A percentile compares a stretch with the other conserved stretches of the same genome.
Evolutionary conservation across 1,140 invertebrate genomes (phyloP).

Genomic region (Atta texana): DNA sequence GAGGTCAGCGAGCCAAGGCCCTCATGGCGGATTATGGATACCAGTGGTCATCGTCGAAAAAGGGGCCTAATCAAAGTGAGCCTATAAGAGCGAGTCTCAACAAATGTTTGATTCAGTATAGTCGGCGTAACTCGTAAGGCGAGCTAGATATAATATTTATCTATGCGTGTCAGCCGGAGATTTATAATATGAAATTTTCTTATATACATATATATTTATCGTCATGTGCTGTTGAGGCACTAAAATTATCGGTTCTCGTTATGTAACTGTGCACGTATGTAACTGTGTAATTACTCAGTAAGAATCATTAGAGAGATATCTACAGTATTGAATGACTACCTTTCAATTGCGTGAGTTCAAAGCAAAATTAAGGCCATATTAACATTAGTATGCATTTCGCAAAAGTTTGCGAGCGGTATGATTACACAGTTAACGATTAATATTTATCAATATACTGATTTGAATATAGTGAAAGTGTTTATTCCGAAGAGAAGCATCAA

Average conservation of each 20-base stretch:
- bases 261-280: too few relatives aligned
- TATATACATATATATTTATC: background rate
- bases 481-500: too few relatives aligned
- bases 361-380: background rate
- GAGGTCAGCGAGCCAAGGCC: constrained; percentile 53
- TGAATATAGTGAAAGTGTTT: background rate
- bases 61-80: constrained; percentile 75
- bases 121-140: constrained; percentile 63
- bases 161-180: background rate
- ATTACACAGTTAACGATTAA: background rate
- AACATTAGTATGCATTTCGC: background rate
- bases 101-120: constrained; percentile 74
- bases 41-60: constrained; percentile 48
- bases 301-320: too few relatives aligned
- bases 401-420: background rate
- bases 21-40: background rate
- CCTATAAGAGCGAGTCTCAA: constrained; percentile 75
- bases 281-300: too few relatives aligned
- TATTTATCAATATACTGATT: background rate
- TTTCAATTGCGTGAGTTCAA: too few relatives aligned
- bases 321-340: too few relatives aligned
- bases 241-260: background rate
- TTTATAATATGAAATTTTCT: background rate
- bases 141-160: constrained; percentile 6
- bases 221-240: background rate